phyloP scores from a whole-genome alignment of 2,888 invertebrate genomes.

The Escarpia spicata region DNA sequence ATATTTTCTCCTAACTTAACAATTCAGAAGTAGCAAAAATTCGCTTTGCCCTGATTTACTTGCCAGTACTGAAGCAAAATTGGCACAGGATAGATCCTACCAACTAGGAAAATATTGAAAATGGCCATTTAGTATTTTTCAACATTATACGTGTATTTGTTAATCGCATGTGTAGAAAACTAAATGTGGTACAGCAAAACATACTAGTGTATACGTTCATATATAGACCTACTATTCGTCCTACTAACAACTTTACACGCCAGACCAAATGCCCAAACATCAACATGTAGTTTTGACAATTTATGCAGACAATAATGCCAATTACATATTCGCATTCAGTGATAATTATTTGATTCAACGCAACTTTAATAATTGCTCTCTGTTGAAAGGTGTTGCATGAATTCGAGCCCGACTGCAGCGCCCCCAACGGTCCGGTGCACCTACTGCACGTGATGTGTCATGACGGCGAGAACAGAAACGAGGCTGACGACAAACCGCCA shows the following conservation, averaged over 20 bases:
- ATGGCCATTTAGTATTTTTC: neutral
- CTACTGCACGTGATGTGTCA: neutral
- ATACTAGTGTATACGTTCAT: too few species aligned
- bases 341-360: neutral
- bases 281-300: neutral
- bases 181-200: too few species aligned
- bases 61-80: neutral
- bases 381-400: neutral
- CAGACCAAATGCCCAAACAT: neutral
- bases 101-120: neutral
- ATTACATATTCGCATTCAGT: neutral
- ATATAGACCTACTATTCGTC: too few species aligned
- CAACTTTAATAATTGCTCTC: neutral
- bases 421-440: neutral
- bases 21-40: neutral
- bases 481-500: neutral
- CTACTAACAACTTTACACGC: too few species aligned
- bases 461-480: neutral
- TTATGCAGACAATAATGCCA: neutral
- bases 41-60: neutral
- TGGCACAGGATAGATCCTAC: neutral
- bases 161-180: too few species aligned
- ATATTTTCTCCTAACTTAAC: neutral
- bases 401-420: constrained; percentile 6
- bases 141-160: too few species aligned